These are phyloP conservation scores for Dendrocopos noguchii DNA, from an alignment of 2,113 vertebrate genomes.

Conservation along the genomic window DNA sequence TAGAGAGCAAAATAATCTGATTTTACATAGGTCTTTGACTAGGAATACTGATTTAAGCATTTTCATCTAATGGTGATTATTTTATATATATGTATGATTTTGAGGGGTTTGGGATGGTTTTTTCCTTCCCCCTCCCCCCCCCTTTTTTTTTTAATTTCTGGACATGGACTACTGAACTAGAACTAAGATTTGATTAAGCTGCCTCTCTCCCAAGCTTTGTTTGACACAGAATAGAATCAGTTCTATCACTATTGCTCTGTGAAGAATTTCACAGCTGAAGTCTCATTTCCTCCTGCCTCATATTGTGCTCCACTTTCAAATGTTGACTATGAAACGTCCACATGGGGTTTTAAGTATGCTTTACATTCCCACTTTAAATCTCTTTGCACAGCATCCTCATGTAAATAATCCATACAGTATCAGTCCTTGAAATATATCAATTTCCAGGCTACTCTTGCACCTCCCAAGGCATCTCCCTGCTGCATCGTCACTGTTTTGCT, in stretches of 20 bases:
- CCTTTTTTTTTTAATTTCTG: not conserved
- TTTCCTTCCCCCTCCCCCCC: too few species aligned
- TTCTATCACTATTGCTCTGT: not conserved
- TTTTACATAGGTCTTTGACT: not conserved
- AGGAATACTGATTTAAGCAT: not conserved
- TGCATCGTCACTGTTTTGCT: not conserved
- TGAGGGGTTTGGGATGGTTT: not conserved
- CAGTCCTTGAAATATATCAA: not conserved
- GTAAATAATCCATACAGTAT: not conserved
- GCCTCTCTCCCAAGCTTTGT: not conserved
- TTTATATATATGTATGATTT: not conserved
- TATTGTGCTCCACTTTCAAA: not conserved
- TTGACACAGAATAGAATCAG: not conserved
- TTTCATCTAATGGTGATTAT: not conserved
- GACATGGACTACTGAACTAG: not conserved
- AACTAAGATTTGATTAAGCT: conserved; percentile 2
- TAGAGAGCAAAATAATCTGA: not conserved
- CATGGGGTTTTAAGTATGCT: not conserved
- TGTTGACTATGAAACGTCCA: not conserved
- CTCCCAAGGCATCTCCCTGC: not conserved
- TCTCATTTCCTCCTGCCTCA: not conserved
- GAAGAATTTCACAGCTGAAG: not conserved
- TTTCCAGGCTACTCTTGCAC: not conserved
- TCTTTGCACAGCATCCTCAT: not conserved
- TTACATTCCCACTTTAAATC: not conserved